Percentiles rank a stretch among this genome's conserved stretches.
phyloP scores from a whole-genome alignment of 2,113 vertebrate genomes.

The Tiliqua scincoides region DNA sequence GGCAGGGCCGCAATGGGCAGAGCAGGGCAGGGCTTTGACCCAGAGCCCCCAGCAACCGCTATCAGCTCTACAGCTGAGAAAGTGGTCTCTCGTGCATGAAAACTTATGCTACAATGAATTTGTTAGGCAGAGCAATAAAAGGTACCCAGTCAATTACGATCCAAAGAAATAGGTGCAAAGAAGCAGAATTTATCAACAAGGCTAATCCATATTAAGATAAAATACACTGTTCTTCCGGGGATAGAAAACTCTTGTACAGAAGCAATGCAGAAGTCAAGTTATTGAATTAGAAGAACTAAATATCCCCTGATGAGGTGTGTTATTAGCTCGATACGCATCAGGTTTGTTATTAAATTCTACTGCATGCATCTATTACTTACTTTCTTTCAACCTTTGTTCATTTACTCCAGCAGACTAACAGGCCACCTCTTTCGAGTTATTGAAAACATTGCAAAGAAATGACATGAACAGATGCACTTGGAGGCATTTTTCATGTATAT shows the following conservation, averaged over 20 bases:
- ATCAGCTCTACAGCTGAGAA: no score
- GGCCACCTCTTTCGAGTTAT: neutral
- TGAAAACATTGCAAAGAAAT: neutral
- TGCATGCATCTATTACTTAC: neutral
- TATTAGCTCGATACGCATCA: neutral
- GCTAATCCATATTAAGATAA: neutral
- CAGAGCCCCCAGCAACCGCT: no score
- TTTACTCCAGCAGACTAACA: neutral
- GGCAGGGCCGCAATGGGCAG: no score
- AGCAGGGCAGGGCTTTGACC: no score
- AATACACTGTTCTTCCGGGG: neutral
- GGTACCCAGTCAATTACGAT: no score
- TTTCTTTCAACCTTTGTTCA: neutral
- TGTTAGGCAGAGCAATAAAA: no score
- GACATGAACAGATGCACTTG: neutral
- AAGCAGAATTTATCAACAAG: neutral
- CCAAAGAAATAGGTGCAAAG: no score
- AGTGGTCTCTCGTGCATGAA: no score
- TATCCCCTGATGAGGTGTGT: neutral
- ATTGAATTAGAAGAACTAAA: neutral
- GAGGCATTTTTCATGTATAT: neutral
- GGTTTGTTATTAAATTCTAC: neutral
- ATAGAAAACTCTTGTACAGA: neutral
- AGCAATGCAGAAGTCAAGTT: neutral
- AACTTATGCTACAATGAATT: no score